These are phyloP conservation scores for Hybos culiciformis DNA, from an alignment of 2,888 invertebrate genomes.

Conservation along the genomic window DNA sequence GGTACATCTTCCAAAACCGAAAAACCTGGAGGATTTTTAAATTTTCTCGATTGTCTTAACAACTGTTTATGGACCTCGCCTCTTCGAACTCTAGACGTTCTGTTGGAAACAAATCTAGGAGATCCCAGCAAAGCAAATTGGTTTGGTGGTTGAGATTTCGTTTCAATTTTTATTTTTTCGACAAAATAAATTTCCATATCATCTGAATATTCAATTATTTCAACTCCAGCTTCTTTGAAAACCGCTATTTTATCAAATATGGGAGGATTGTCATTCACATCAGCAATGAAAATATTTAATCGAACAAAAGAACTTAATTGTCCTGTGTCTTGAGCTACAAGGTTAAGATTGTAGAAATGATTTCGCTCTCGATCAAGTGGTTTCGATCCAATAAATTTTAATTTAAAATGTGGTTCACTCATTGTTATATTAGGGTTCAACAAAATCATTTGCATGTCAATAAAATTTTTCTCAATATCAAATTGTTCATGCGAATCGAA, in stretches of 20 bases:
- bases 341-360: slow-evolving; percentile 49
- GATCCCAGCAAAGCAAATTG: slow-evolving; percentile 30
- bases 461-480: slow-evolving; percentile 31
- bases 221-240: slow-evolving; percentile 51
- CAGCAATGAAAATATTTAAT: slow-evolving; percentile 54
- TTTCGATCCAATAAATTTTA: slow-evolving; percentile 28
- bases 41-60: slow-evolving; percentile 35
- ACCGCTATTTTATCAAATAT: slow-evolving; percentile 56
- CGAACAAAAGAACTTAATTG: slow-evolving; percentile 61
- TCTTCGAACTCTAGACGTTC: slow-evolving; percentile 26
- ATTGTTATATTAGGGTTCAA: slow-evolving; percentile 26
- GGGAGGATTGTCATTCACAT: slow-evolving; percentile 72
- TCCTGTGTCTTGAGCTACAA: slow-evolving; percentile 64
- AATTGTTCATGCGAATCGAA: slow-evolving; percentile 33
- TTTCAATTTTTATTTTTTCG: slow-evolving; percentile 21
- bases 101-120: slow-evolving; percentile 18
- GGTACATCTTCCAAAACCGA: slow-evolving; percentile 57
- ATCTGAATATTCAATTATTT: slow-evolving; percentile 47
- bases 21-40: slow-evolving; percentile 42
- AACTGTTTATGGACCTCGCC: slow-evolving; percentile 30
- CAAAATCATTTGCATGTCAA: slow-evolving; percentile 30
- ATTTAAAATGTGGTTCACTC: slow-evolving; percentile 26
- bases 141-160: slow-evolving; percentile 17
- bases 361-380: slow-evolving; percentile 63
- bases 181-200: slow-evolving; percentile 38